phyloP scores from a whole-genome alignment of 2,888 invertebrate genomes.

The Drosophila mimica region DNA sequence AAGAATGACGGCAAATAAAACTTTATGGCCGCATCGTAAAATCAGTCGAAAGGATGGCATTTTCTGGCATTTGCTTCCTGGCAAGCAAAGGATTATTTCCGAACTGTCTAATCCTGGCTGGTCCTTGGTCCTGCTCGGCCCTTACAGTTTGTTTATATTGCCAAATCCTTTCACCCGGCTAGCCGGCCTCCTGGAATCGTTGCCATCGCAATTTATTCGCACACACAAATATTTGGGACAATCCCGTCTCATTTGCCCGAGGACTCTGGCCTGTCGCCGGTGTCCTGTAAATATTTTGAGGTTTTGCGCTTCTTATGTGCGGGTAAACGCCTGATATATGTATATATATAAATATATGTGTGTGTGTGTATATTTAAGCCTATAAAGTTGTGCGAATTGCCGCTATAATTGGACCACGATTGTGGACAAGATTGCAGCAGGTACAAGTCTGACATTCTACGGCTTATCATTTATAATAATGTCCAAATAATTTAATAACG shows the following conservation, averaged over 20 bases:
- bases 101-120: conserved; percentile 54
- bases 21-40: conserved; percentile 65
- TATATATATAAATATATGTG: background rate
- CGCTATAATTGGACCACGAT: conserved; percentile 58
- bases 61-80: conserved; percentile 71
- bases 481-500: conserved; percentile 14
- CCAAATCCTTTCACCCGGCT: conserved; percentile 73
- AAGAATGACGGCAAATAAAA: conserved; percentile 76
- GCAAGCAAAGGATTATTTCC: conserved; percentile 81
- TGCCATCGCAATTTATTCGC: conserved; percentile 34
- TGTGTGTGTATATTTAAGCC: background rate
- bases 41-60: conserved; percentile 39
- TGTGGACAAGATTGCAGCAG: conserved; percentile 49
- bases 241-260: conserved; percentile 29
- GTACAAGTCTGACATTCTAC: conserved; percentile 19
- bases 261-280: conserved; percentile 33
- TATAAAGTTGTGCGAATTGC: conserved; percentile 14
- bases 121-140: background rate
- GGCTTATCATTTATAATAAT: conserved; percentile 41
- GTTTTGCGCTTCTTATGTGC: conserved; percentile 73
- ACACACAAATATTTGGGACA: conserved; percentile 39
- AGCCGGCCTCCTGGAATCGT: conserved; percentile 32
- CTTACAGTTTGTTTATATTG: conserved; percentile 42
- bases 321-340: conserved; percentile 46
- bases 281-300: conserved; percentile 75